Evolutionary conservation across 2,113 vertebrate genomes (phyloP), one percentile per base, ranked within the genome.

Genomic region (Cricetomys ansorgei): DNA sequence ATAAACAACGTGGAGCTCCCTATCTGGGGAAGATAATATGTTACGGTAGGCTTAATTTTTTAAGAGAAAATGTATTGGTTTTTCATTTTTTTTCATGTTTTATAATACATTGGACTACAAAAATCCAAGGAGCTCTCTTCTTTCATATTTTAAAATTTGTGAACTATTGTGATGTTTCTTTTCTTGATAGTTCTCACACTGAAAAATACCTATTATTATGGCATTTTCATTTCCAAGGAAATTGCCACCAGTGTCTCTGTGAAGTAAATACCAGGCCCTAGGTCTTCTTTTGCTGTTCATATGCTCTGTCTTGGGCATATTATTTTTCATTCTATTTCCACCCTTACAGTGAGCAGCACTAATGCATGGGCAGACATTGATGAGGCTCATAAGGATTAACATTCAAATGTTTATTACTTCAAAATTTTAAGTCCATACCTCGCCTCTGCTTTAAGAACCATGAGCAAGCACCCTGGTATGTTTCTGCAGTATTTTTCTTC

Each of bases 201-300:
- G 25, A 85, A 83, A 88, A 72, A 81, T 17, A 34, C 64, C 64
- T 67, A 11, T 85, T 90, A 43, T 62, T 53, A 7, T 7, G 40
- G 37, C 25, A 62, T 95, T 89, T 97, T 80, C 34, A 29, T 92
- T 92, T 92, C 70, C 45, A 40, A 80, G 53, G 59, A 37, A 88
- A 90, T 92, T 67, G 65, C 57, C 4, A 29, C 15, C 48, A 81
- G 48, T 48, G 17, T 91, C 65, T 94, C 64, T 94, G 57, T 59
- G 88, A 88, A 40, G 75, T 67, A 76, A 55, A 64, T 62, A 21
- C 25, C 27, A 57, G 92, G 25, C 43, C 80, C 37, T 93, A 34
- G 4, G 34, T 80, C 85, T 81, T 19, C 34, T 89, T 91, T 81
- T 69, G 40, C 29, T 57, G 19, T 67, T 48, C 53, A 19, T n/a